Conservation (phyloP, 2,888 invertebrate genomes). For the Eilema caniola region DNA sequence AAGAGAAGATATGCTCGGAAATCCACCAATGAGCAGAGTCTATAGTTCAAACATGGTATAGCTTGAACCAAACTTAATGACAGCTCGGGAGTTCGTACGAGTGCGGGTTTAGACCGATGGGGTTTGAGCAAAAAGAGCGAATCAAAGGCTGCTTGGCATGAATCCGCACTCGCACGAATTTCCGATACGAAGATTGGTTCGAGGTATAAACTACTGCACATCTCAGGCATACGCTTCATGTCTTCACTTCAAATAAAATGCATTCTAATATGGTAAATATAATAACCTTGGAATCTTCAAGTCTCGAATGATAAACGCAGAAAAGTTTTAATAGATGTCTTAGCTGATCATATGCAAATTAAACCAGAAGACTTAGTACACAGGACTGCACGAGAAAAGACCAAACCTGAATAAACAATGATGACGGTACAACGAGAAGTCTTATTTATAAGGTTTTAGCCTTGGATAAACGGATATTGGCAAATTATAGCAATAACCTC, state of each 20-base stretch:
- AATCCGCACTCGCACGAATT: no score
- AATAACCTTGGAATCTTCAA: no score
- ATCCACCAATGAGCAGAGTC: neutral
- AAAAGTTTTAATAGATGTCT: neutral
- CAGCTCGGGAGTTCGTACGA: no score
- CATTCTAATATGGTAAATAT: no score
- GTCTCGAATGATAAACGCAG: neutral
- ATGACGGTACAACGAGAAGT: neutral
- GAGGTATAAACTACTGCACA: neutral
- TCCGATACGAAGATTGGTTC: neutral
- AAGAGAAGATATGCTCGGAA: neutral
- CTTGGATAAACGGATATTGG: slow-evolving; percentile 1
- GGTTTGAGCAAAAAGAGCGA: no score
- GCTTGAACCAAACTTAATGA: no score
- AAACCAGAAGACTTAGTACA: neutral
- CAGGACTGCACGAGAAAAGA: neutral
- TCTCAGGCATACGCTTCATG: neutral
- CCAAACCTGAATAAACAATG: neutral
- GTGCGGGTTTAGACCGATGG: no score
- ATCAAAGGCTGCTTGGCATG: no score
- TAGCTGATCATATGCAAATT: neutral
- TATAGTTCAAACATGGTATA: no score
- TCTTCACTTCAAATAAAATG: no score
- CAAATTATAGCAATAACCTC: neutral
- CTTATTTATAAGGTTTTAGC: neutral